Conservation (phyloP, 2,888 invertebrate genomes). For the Venusia cambrica region DNA sequence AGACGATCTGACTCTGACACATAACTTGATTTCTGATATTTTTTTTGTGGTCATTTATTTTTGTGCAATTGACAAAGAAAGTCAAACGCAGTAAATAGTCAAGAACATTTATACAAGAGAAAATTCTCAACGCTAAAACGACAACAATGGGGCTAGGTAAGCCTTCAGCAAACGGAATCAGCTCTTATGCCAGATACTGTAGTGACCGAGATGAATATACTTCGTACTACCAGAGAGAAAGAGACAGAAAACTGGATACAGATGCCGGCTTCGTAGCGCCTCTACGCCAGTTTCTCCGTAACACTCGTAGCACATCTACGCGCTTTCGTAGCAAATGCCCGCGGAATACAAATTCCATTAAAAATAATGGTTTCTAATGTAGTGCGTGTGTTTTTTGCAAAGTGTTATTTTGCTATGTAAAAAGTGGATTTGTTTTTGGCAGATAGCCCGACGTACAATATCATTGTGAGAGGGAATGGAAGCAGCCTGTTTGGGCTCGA, state of each 20-base stretch:
- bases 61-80: no score
- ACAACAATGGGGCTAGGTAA: constrained; percentile 65
- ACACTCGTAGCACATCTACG: constrained; percentile 65
- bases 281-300: constrained; percentile 65
- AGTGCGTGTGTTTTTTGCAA: constrained; percentile 41
- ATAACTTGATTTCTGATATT: no score
- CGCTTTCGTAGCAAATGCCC: constrained; percentile 28
- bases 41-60: no score
- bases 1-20: no score
- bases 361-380: constrained; percentile 28
- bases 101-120: constrained; percentile 21
- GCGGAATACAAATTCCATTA: constrained; percentile 15
- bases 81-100: no score
- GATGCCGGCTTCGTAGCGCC: constrained; percentile 41
- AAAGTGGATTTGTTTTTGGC: constrained; percentile 75
- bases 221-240: constrained; percentile 26
- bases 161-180: constrained; percentile 60
- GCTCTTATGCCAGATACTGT: constrained; percentile 53
- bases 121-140: constrained; percentile 49
- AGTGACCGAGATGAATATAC: constrained; percentile 41
- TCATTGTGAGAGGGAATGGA: constrained; percentile 74
- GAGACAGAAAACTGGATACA: constrained; percentile 25
- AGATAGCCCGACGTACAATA: constrained; percentile 73
- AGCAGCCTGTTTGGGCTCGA: constrained; percentile 63
- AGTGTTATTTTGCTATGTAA: constrained; percentile 64